Evolutionary conservation across 2,797 vertebrate species (phyloP).

Genomic region (Alca torda): DNA sequence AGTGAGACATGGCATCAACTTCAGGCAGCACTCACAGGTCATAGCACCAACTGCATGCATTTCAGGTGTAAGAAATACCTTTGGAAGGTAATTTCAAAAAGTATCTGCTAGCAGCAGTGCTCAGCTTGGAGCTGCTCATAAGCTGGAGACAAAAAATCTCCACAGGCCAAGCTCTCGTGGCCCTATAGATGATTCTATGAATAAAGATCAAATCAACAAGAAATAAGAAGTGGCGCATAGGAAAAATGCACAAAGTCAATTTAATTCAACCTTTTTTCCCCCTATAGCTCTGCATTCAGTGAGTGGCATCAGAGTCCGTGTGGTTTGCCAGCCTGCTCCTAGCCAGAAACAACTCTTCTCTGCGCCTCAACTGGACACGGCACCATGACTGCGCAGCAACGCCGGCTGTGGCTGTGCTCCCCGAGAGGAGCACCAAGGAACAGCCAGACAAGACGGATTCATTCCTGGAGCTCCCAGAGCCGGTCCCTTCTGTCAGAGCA

Average conservation of each 20-base stretch:
- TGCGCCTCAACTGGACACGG: accelerated
- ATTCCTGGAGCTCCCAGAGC: neutral
- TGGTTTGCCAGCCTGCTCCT: neutral
- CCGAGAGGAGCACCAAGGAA: neutral
- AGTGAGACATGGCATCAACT: neutral
- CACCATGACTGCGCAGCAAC: neutral
- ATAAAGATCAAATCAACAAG: neutral
- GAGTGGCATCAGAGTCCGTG: neutral
- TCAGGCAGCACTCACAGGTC: neutral
- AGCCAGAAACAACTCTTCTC: neutral
- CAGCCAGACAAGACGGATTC: neutral
- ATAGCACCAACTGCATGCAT: neutral
- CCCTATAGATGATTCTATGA: neutral
- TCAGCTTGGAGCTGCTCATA: neutral
- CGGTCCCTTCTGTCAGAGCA: neutral
- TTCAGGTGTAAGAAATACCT: neutral
- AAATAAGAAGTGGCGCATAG: neutral
- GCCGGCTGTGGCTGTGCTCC: neutral
- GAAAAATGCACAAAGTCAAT: neutral
- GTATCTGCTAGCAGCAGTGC: neutral
- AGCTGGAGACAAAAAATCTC: neutral
- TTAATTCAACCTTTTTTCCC: neutral
- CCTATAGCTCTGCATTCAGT: neutral
- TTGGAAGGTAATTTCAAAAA: neutral
- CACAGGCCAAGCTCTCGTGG: neutral